Percentiles rank a stretch among this genome's conserved stretches.
Conservation (phyloP, 2,797 vertebrate genomes). For the Poecilia picta region DNA sequence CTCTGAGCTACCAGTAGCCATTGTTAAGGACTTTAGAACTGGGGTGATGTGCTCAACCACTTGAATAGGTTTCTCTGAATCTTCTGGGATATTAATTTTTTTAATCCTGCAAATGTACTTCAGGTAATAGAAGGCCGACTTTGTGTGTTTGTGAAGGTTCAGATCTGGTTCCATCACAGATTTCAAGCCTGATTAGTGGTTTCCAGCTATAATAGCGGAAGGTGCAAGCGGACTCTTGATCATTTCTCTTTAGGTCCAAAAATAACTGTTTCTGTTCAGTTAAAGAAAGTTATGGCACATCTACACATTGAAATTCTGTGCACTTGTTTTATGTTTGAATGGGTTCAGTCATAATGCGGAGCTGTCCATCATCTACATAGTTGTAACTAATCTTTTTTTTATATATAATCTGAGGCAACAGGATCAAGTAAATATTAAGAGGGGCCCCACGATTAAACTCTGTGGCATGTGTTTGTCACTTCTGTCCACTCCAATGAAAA, state of each 20-base stretch:
- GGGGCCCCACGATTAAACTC: background rate
- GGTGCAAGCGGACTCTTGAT: background rate
- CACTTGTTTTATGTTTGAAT: background rate
- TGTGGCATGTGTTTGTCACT: background rate
- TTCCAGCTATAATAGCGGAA: background rate
- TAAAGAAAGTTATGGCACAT: background rate
- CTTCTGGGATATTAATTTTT: background rate
- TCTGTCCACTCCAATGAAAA: background rate
- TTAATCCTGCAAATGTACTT: background rate
- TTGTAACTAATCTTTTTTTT: background rate
- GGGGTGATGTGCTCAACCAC: too few species aligned
- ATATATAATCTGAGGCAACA: background rate
- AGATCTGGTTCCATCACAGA: background rate
- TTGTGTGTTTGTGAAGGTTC: background rate
- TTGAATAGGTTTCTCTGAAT: background rate
- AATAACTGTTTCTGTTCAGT: background rate
- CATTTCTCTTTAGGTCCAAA: background rate
- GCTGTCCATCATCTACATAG: background rate
- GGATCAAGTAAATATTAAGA: background rate
- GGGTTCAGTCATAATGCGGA: background rate
- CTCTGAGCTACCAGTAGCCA: too few species aligned
- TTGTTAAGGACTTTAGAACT: too few species aligned
- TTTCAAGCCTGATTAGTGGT: background rate
- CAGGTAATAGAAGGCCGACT: background rate
- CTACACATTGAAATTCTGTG: background rate